A percentile compares a stretch with the other conserved stretches of the same genome.
These are phyloP conservation scores for Drosophila ogumai DNA, from an alignment of 1,140 invertebrate species.

Conservation along the genomic window DNA sequence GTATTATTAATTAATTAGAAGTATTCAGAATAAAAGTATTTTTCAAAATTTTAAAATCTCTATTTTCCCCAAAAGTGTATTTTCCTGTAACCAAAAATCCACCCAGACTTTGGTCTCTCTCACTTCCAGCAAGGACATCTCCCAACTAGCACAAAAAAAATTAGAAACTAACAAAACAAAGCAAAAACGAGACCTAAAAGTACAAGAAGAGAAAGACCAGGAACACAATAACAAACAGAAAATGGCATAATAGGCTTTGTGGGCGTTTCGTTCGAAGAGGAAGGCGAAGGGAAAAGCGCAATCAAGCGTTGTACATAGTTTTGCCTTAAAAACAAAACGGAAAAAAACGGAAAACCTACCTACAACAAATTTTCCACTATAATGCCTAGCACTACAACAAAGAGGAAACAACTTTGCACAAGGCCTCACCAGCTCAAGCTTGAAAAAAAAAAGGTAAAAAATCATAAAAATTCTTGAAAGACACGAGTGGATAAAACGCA, in stretches of 20 bases:
- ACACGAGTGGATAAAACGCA: slow-evolving; percentile 58
- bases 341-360: slow-evolving; percentile 6
- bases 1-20: too few relatives aligned
- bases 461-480: slow-evolving; percentile 67
- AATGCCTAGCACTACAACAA: slow-evolving; percentile 57
- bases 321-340: slow-evolving; percentile 29
- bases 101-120: slow-evolving; percentile 2
- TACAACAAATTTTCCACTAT: slow-evolving; percentile 57
- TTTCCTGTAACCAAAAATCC: slow-evolving; percentile 4
- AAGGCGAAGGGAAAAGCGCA: slow-evolving; percentile 54
- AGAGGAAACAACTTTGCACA: slow-evolving; percentile 30
- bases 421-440: slow-evolving; percentile 3
- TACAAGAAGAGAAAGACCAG: slow-evolving; percentile 20
- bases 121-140: slow-evolving; percentile 25
- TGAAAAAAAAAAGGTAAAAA: slow-evolving; percentile 67
- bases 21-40: neutral
- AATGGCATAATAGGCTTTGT: slow-evolving; percentile 56
- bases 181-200: slow-evolving; percentile 11
- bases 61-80: neutral
- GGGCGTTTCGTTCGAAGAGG: slow-evolving; percentile 34
- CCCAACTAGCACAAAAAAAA: slow-evolving; percentile 3
- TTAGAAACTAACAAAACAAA: slow-evolving; percentile 7
- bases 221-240: slow-evolving; percentile 67
- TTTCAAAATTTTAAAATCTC: too few relatives aligned
- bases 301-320: slow-evolving; percentile 73